Percentiles rank a stretch among this genome's conserved stretches.
phyloP scores from a whole-genome alignment of 92 coral and sea anemone genomes.

The Heliopora coerulea region DNA sequence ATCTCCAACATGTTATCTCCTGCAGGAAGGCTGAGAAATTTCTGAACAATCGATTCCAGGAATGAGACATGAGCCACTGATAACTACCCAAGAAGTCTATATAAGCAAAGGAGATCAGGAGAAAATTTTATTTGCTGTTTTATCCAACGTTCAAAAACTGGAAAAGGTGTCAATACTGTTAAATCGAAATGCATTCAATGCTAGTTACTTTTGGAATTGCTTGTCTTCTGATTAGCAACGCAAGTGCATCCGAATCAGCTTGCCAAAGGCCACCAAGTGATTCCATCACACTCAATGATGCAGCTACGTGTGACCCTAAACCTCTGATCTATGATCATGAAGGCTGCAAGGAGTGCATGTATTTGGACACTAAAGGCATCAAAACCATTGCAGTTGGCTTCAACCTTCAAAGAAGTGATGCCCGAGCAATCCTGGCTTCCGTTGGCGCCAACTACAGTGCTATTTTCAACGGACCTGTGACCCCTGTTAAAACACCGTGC shows the following conservation, averaged over 20 bases:
- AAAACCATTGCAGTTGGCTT: constrained; percentile 80
- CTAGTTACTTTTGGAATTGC: background rate
- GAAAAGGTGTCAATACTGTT: no score
- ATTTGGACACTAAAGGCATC: constrained; percentile 64
- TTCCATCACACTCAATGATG: background rate
- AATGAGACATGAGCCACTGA: no score
- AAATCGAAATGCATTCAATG: background rate
- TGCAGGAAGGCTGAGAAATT: background rate
- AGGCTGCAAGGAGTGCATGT: constrained; percentile 73
- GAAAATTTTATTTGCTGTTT: no score
- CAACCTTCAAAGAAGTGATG: constrained; percentile 65
- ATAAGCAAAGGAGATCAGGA: no score
- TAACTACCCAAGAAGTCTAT: no score
- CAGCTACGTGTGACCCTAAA: constrained; percentile 63
- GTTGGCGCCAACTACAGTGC: constrained; percentile 77
- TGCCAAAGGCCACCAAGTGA: background rate
- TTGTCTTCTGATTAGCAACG: background rate
- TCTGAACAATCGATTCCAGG: background rate
- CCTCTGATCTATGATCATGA: constrained; percentile 60
- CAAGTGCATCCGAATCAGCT: background rate
- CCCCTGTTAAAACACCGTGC: constrained; percentile 53
- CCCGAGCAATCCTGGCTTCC: constrained; percentile 52
- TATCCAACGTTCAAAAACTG: no score
- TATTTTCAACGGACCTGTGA: constrained; percentile 68
- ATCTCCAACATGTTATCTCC: no score